Base-by-base conservation (phyloP, 2,797 vertebrate genomes). In the Chaetodon trifasciatus region DNA sequence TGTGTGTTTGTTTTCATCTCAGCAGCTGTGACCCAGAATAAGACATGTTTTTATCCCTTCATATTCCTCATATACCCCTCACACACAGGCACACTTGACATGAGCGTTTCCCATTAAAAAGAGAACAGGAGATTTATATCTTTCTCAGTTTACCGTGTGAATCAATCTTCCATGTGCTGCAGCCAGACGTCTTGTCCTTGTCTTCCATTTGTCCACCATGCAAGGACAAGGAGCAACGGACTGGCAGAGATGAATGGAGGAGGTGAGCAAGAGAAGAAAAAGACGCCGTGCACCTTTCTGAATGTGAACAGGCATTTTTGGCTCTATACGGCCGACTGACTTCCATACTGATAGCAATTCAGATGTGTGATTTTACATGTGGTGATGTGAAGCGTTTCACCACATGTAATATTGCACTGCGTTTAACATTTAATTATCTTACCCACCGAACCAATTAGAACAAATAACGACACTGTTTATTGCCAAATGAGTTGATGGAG, bases 21-120 rank as follows among this genome's bases (percentile, higher is more conserved):
- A 47, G 72, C 86, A 87, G 82, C 78, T 89, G 83, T 82, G 86
- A 83, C 83, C 78, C 83, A 87, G 71, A 88, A 77, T 58, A 80
- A 86, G 76, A 86, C n/a, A 3, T 52, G 70, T 84, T 70, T 76
- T 72, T 49, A 70, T 77, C 32, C 66, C 8, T 16, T 60, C 19
- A 44, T 72, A 55, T 77, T 76, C 24, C 58, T 80, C 53, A 40
- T 37, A 21, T 21, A 60, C 2, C 47, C 4, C 12, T n/a, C 15
- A 19, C 60, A 65, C 19, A 37, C 42, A 69, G 6, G 49, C 55
- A 42, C 32, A 72, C 58, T 47, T 74, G 39, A 79, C 39, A 35
- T 23, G 21, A 65, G 39, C 28, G 64, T 62, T 49, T 77, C 40
- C 53, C 49, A 55, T 70, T 52, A 21, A 67, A 76, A 78, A 67